These are phyloP conservation scores for Oxycera nigricornis DNA, from an alignment of 2,888 invertebrate species.

Conservation along the genomic window DNA sequence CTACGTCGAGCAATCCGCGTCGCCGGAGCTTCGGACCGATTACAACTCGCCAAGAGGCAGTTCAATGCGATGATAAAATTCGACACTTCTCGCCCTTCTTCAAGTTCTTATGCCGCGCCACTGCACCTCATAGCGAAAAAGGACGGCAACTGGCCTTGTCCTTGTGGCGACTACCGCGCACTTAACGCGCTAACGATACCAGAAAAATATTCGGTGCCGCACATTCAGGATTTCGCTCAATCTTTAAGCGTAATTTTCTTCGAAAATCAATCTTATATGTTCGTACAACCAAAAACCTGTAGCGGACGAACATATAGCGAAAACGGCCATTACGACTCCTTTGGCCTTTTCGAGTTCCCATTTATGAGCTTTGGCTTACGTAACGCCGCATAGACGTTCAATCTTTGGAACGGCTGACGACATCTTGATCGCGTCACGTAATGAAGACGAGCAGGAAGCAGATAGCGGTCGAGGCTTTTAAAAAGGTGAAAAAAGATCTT, in stretches of 20 bases:
- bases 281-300: not conserved
- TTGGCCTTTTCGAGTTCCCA: not conserved
- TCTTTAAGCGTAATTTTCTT: not conserved
- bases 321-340: not conserved
- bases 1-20: not conserved
- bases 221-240: not conserved
- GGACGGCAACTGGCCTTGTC: not conserved
- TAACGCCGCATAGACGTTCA: not conserved
- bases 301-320: not conserved
- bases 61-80: not conserved
- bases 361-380: not conserved
- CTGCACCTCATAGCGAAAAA: not conserved
- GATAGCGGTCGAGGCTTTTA: no score
- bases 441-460: no score
- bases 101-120: not conserved
- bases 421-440: no score
- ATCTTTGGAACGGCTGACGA: no score
- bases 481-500: no score
- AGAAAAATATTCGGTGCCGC: not conserved
- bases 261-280: not conserved
- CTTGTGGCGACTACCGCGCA: constrained; percentile 7
- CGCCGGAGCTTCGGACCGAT: no score
- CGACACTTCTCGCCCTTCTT: not conserved
- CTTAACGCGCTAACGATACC: not conserved
- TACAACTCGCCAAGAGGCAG: no score